Conservation (phyloP, 2,113 vertebrate genomes). For the Scomber scombrus region DNA sequence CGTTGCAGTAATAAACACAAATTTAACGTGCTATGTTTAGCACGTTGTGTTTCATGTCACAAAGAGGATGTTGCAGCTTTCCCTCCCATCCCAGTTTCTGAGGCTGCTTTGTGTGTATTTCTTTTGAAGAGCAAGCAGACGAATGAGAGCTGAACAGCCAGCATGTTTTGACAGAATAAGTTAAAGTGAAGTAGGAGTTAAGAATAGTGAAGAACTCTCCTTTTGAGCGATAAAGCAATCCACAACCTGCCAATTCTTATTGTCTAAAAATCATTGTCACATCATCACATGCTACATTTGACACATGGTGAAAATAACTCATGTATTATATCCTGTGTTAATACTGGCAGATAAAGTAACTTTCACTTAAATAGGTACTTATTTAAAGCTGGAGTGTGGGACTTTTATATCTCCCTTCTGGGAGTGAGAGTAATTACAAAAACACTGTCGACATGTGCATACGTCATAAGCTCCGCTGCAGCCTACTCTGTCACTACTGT, state of each 20-base stretch:
- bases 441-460: too few relatives aligned
- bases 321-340: too few relatives aligned
- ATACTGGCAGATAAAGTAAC: too few relatives aligned
- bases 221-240: neutral
- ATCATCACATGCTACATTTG: neutral
- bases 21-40: constrained; percentile 14
- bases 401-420: too few relatives aligned
- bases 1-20: neutral
- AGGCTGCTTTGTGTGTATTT: neutral
- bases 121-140: constrained; percentile 17
- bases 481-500: too few relatives aligned
- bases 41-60: constrained; percentile 1
- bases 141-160: constrained; percentile 10
- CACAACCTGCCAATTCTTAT: neutral
- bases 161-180: constrained; percentile 17
- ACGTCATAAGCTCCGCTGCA: too few relatives aligned
- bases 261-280: too few relatives aligned
- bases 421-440: too few relatives aligned
- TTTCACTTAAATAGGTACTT: too few relatives aligned
- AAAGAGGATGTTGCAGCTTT: neutral
- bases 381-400: too few relatives aligned
- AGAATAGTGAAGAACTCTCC: constrained; percentile 1
- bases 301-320: too few relatives aligned
- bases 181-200: neutral
- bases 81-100: neutral